Evolutionary conservation across 2,113 vertebrate genomes (phyloP), one percentile per base, ranked within the genome.

Genomic region (Chaenocephalus aceratus): DNA sequence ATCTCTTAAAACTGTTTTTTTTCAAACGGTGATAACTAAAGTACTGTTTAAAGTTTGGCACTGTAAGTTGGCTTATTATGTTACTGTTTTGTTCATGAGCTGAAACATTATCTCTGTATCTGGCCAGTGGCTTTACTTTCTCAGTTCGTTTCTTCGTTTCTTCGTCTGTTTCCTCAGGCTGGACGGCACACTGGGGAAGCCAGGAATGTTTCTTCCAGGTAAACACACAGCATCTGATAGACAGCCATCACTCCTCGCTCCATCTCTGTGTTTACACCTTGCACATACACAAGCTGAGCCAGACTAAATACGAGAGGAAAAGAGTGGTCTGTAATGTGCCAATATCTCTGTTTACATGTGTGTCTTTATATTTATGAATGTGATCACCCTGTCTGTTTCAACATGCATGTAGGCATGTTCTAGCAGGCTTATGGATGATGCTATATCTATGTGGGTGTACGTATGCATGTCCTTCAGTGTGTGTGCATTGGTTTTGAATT

Each of bases 181-280:
- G 67, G 93, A 94, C 10, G 90, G 92, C 77, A 93, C 93, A 7
- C 85, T 94, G 76, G 93, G 93, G 26, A 94, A 94, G 57, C 92
- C 93, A 8, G 93, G 93, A 82, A 94, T 94, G 91, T 94, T 94
- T 86, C 90, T 94, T 23, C 91, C 93, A 91, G 93, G 93, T 94
- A 89, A 91, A 54, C 75, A 79, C 58, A 73, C 72, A 71, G 23
- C 67, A 69, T 77, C 78, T 86, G 77, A 92, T 56, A 80, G 88
- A 75, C 77, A 80, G 51, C 76, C 52, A 10, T 88, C 86, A 82
- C 75, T 79, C 81, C 36, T 83, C 80, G 49, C 46, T 21, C 62
- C 54, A 14, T 41, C 74, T 30, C 56, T 63, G 63, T 88, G 80
- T 90, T 88, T 86, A 87, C 13, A 16, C 23, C 61, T 21, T 66